These are phyloP conservation scores for Merops nubicus DNA, from an alignment of 2,113 vertebrate species.

Conservation along the genomic window DNA sequence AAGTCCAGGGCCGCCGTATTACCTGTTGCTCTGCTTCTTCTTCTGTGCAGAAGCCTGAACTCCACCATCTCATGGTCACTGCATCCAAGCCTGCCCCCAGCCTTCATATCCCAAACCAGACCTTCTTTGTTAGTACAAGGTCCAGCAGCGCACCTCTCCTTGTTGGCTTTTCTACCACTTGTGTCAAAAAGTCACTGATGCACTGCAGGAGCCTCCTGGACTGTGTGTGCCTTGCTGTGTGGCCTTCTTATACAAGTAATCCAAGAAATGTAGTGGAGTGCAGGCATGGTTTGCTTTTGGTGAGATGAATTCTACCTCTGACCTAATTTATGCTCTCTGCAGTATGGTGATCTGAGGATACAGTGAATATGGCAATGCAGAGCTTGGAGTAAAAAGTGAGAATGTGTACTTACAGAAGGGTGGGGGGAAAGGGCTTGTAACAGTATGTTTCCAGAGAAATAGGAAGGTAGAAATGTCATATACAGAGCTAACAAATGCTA, in stretches of 20 bases:
- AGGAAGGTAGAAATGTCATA: neutral
- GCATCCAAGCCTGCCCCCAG: neutral
- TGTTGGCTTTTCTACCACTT: neutral
- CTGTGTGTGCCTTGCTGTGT: neutral
- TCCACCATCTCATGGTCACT: neutral
- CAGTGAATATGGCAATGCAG: neutral
- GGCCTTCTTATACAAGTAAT: neutral
- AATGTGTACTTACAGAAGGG: neutral
- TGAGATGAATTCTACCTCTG: neutral
- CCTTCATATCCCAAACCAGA: neutral
- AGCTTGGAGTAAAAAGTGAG: neutral
- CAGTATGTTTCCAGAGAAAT: neutral
- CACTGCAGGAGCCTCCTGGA: neutral
- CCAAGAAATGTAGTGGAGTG: neutral
- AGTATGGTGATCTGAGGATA: neutral
- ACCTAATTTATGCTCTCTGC: neutral
- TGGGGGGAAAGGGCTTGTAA: rapidly evolving
- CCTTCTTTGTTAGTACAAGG: neutral
- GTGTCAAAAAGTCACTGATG: neutral
- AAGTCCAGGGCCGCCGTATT: too few species aligned
- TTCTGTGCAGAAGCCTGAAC: too few species aligned
- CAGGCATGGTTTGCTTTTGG: neutral
- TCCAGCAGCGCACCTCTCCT: neutral
- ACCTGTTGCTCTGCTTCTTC: too few species aligned
- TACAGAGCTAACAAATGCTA: neutral